phyloP scores from a whole-genome alignment of 2,113 vertebrate genomes.

The Galemys pyrenaicus region DNA sequence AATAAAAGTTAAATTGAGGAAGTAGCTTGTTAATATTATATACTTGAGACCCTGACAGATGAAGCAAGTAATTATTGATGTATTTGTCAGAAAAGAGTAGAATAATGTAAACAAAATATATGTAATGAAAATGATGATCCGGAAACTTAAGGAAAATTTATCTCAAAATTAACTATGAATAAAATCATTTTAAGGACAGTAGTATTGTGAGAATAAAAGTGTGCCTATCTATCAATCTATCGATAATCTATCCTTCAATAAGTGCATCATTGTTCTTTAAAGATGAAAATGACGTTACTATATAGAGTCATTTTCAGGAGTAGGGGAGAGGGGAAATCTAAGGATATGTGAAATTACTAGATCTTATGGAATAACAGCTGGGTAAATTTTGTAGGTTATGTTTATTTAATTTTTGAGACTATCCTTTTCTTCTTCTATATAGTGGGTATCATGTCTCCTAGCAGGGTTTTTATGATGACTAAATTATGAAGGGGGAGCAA shows the following conservation, averaged over 20 bases:
- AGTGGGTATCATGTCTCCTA: background rate
- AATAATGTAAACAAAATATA: background rate
- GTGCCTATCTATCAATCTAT: too few species aligned
- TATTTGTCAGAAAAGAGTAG: conserved; percentile 21
- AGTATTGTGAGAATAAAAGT: background rate
- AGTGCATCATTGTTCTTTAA: background rate
- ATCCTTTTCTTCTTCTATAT: background rate
- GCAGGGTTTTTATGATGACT: background rate
- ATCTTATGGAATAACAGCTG: background rate
- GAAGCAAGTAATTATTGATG: background rate
- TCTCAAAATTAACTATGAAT: background rate
- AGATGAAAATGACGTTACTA: background rate
- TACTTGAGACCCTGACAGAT: background rate
- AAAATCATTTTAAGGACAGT: background rate
- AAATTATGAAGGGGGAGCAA: background rate
- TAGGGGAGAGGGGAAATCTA: background rate
- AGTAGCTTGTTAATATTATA: conserved; percentile 3
- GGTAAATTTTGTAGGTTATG: background rate
- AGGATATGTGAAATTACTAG: background rate
- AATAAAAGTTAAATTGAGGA: background rate
- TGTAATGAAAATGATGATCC: background rate
- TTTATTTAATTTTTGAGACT: background rate
- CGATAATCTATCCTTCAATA: background rate
- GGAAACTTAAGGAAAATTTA: background rate
- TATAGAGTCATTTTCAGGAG: background rate